A percentile compares a stretch with the other conserved stretches of the same genome.
Evolutionary conservation across 2,113 vertebrate species (phyloP).

Genomic region (Malurus alboscapulatus): DNA sequence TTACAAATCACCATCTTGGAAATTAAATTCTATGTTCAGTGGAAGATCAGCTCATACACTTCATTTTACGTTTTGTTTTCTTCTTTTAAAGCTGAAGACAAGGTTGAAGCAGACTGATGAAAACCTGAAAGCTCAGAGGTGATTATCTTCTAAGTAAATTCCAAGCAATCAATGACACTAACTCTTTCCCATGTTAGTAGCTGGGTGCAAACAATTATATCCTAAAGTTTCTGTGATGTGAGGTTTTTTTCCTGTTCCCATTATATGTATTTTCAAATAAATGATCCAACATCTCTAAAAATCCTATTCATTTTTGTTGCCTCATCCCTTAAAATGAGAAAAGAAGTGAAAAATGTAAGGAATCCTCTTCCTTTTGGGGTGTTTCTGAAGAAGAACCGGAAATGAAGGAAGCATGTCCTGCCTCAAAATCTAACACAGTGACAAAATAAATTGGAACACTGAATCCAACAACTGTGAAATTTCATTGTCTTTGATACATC

Average conservation of each 20-base stretch:
- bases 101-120: neutral
- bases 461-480: neutral
- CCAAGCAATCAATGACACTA: neutral
- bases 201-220: neutral
- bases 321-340: neutral
- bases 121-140: neutral
- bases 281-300: neutral
- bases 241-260: neutral
- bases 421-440: neutral
- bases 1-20: neutral
- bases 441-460: neutral
- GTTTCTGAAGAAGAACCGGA: neutral
- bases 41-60: neutral
- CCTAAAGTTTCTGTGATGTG: neutral
- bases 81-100: neutral
- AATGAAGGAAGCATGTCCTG: neutral
- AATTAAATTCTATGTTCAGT: neutral
- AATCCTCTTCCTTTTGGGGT: neutral
- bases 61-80: neutral
- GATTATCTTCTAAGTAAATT: neutral
- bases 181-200: neutral
- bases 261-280: neutral
- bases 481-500: neutral
- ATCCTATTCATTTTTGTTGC: neutral
- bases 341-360: neutral